Conservation (phyloP, 2,888 invertebrate genomes). For the Ophioninae sp. region DNA sequence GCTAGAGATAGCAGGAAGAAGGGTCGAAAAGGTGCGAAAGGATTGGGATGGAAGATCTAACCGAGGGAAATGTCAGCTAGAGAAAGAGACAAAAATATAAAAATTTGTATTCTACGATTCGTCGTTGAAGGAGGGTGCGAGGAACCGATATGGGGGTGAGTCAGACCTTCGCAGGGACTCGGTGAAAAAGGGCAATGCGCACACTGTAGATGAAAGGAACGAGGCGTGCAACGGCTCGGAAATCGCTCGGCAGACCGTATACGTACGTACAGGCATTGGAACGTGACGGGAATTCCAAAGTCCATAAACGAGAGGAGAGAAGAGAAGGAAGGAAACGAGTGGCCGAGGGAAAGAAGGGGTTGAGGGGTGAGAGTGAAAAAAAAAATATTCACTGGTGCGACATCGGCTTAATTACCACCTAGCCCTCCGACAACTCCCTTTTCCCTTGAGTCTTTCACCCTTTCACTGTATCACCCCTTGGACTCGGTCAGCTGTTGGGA, state of each 20-base stretch:
- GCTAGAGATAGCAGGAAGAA: not conserved
- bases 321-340: slow-evolving; percentile 29
- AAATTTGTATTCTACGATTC: slow-evolving; percentile 65
- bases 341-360: slow-evolving; percentile 22
- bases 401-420: slow-evolving; percentile 64
- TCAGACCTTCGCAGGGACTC: not conserved
- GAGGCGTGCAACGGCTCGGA: slow-evolving; percentile 67
- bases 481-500: not conserved
- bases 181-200: slow-evolving; percentile 30
- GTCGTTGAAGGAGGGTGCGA: slow-evolving; percentile 31
- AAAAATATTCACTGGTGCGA: slow-evolving; percentile 58
- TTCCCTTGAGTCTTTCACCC: slow-evolving; percentile 36
- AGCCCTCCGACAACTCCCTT: slow-evolving; percentile 41
- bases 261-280: slow-evolving; percentile 64
- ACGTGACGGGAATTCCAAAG: slow-evolving; percentile 71
- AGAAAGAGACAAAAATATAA: slow-evolving; percentile 46
- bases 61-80: not conserved
- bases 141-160: slow-evolving; percentile 53
- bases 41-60: not conserved
- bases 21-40: not conserved
- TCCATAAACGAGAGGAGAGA: slow-evolving; percentile 60
- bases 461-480: slow-evolving; percentile 13
- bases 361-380: slow-evolving; percentile 1
- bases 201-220: slow-evolving; percentile 49
- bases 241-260: slow-evolving; percentile 69